Evolutionary conservation across 2,797 vertebrate species (phyloP).

Genomic region (Xenentodon cancila): DNA sequence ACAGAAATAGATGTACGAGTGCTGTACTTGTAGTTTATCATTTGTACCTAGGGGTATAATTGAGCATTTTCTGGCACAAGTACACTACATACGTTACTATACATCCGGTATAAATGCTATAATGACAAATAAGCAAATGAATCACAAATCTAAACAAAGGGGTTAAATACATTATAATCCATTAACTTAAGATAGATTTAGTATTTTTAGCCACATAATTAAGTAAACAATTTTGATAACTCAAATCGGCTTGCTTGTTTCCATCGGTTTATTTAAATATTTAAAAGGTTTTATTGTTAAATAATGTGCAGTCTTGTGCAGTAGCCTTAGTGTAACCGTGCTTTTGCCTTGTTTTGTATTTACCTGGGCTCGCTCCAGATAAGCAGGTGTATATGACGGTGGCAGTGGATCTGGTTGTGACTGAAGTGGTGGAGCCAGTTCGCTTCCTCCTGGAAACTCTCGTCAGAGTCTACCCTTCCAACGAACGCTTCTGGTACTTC

Average conservation of each 20-base stretch:
- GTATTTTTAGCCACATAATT: background rate
- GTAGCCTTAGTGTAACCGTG: background rate
- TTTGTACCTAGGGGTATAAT: background rate
- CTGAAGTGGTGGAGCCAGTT: conserved; percentile 94
- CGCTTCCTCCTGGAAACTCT: conserved; percentile 93
- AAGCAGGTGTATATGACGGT: conserved; percentile 95
- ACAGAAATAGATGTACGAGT: too few species aligned
- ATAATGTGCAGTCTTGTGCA: too few species aligned
- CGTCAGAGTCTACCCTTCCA: conserved; percentile 93
- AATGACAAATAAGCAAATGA: background rate
- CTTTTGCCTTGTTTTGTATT: background rate
- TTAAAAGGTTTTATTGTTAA: too few species aligned
- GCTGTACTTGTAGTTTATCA: background rate
- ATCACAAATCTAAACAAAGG: background rate
- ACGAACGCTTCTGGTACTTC: conserved; percentile 99
- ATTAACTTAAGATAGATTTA: background rate
- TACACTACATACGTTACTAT: background rate
- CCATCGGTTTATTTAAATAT: too few species aligned
- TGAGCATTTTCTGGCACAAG: background rate
- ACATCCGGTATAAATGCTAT: conserved; percentile 5
- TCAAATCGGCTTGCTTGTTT: too few species aligned
- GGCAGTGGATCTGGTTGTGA: conserved; percentile 96
- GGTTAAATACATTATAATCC: background rate
- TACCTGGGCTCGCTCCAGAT: conserved; percentile 78
- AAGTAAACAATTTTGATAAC: background rate